phyloP scores from a whole-genome alignment of 92 coral and sea anemone species.

The Parazoanthus atlanticus region DNA sequence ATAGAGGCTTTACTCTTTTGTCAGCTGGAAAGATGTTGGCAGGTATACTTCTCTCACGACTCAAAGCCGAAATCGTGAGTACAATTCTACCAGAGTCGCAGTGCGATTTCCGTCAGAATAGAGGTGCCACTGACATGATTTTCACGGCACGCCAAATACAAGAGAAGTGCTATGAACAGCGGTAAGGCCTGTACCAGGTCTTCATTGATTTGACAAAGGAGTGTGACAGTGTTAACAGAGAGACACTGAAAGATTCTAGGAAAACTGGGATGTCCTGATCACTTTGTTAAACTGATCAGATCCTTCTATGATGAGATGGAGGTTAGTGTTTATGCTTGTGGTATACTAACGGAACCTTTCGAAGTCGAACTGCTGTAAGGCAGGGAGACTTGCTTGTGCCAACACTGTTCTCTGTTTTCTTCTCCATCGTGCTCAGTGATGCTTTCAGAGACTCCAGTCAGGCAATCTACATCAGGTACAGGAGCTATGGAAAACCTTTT shows the following conservation, averaged over 20 bases:
- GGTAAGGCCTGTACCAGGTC: constrained; percentile 1
- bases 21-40: neutral
- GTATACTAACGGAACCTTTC: neutral
- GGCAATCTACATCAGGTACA: constrained; percentile 7
- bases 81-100: constrained; percentile 15
- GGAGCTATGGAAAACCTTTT: constrained; percentile 6
- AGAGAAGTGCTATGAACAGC: constrained; percentile 9
- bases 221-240: neutral
- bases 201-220: constrained; percentile 3
- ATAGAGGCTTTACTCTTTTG: neutral
- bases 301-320: constrained; percentile 19
- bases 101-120: neutral
- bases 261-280: neutral
- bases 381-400: constrained; percentile 19
- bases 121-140: constrained; percentile 23
- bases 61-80: neutral
- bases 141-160: constrained; percentile 17
- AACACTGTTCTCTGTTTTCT: neutral
- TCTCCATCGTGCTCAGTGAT: constrained; percentile 9
- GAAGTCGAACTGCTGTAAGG: constrained; percentile 13
- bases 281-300: neutral
- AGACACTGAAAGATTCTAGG: neutral
- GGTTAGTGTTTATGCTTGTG: neutral
- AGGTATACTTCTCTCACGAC: neutral
- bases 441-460: constrained; percentile 11